Conservation (phyloP, 2,113 vertebrate species). For the Chaetodon trifascialis region DNA sequence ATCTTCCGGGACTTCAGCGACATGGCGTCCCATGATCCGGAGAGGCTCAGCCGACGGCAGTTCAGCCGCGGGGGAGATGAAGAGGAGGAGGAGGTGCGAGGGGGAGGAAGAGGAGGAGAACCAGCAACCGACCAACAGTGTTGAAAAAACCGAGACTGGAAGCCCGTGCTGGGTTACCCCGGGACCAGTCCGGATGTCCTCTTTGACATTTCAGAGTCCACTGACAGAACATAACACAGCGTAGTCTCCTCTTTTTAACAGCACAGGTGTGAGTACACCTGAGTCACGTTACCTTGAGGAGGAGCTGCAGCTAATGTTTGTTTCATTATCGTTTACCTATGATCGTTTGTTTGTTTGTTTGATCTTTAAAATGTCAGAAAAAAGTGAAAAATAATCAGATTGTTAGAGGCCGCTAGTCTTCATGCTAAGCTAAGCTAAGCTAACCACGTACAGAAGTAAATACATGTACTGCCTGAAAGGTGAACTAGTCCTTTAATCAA, state of each 20-base stretch:
- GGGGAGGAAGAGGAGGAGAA: background rate
- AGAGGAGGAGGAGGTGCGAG: background rate
- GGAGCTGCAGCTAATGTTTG: background rate
- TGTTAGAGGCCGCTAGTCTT: background rate
- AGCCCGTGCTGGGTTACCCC: background rate
- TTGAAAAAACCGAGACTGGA: background rate
- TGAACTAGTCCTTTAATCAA: background rate
- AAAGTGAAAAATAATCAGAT: background rate
- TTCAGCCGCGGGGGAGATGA: slow-evolving; percentile 59
- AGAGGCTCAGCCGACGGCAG: slow-evolving; percentile 76
- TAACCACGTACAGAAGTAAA: background rate
- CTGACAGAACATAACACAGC: background rate
- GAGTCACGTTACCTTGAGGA: background rate
- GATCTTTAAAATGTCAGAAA: background rate
- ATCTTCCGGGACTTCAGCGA: slow-evolving; percentile 86
- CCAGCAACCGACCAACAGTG: background rate
- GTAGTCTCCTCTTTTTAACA: background rate
- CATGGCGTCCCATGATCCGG: slow-evolving; percentile 86
- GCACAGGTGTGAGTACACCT: background rate
- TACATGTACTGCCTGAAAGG: background rate
- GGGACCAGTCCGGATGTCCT: background rate
- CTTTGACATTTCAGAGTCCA: background rate
- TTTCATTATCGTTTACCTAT: background rate
- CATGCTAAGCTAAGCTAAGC: background rate
- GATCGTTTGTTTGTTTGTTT: background rate